phyloP scores from a whole-genome alignment of 1,140 invertebrate species.

The Plectrocnemia conspersa region DNA sequence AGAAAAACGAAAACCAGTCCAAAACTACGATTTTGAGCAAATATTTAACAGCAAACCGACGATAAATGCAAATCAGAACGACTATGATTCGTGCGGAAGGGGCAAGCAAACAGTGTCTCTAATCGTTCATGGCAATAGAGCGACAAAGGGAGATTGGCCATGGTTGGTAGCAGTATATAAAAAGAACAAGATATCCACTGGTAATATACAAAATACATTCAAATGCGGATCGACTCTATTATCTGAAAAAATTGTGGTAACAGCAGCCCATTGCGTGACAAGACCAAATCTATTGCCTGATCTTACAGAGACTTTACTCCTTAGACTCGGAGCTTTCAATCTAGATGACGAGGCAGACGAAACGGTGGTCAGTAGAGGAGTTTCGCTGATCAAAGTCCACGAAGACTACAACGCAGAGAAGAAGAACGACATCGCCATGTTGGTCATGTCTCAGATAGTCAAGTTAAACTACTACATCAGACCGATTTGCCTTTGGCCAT shows the following conservation, averaged over 20 bases:
- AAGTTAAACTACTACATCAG: slow-evolving; percentile 40
- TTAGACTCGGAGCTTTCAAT: slow-evolving; percentile 42
- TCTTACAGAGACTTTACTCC: slow-evolving; percentile 33
- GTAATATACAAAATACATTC: too few relatives aligned
- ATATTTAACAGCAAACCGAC: too few relatives aligned
- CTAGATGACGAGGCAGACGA: slow-evolving; percentile 39
- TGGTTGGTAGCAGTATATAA: slow-evolving; percentile 53
- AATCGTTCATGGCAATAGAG: slow-evolving; percentile 40
- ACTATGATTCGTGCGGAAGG: too few relatives aligned
- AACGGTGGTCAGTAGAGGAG: slow-evolving; percentile 37
- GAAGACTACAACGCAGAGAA: too few relatives aligned
- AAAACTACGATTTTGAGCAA: too few relatives aligned
- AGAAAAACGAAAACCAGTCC: too few relatives aligned
- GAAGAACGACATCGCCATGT: slow-evolving; percentile 44
- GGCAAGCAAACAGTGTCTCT: too few relatives aligned
- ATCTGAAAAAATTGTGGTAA: slow-evolving; percentile 37
- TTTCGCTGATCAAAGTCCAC: slow-evolving; percentile 36
- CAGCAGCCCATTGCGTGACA: slow-evolving; percentile 37
- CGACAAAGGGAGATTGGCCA: slow-evolving; percentile 48
- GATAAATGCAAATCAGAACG: too few relatives aligned
- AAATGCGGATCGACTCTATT: slow-evolving; percentile 40
- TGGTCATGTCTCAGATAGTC: slow-evolving; percentile 38
- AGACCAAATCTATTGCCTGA: slow-evolving; percentile 1
- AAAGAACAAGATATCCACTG: slow-evolving; percentile 36
- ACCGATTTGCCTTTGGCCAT: slow-evolving; percentile 53